Base-by-base conservation (phyloP, 2,888 invertebrate genomes). In the Frankliniella intonsa region DNA sequence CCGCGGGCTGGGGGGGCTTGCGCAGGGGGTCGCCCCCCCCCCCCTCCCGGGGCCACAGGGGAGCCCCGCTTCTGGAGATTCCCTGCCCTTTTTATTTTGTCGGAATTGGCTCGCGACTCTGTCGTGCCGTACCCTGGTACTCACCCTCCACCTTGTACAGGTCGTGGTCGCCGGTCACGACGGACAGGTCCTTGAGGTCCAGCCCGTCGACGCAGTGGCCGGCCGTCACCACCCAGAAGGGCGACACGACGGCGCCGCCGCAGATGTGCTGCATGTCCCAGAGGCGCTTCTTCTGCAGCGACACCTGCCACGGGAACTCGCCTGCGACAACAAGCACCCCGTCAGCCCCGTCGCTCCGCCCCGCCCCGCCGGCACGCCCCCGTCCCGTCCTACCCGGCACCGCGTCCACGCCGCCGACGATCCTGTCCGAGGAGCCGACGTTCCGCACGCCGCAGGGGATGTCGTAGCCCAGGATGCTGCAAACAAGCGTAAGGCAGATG, bases 221-320 rank as follows among this genome's bases (percentile, higher is more conserved):
- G 8, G 87, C 86, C 2, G 87, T 86, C 38, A 86, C 82, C 3
- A 86, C 84, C 84, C 85, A 86, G 69, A 84, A 83, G 5, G 84
- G 81, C 65, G 84, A 83, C 22, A 87, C 81, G 14, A 87, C 84
- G 2, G 86, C 84, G 12, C 86, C 87, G 0, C 86, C 87, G 83
- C 87, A 87, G 25, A 86, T 84, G 65, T 87, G 86, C 3, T 84
- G 82, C 19, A 82, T 81, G 62, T 81, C 79, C 12, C 49, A 80
- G 9, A 83, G 84, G 1, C 84, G 83, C 50, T 85, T 65, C 80
- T 85, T 80, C 82, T 87, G 87, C 27, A 87, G 81, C 0, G 87
- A 86, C n/a, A 87, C 85, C 83, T 86, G 85, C 86, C 86, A 87
- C 0, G 87, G 87, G 82, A 87, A 87, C 82, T 87, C 87, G 14